Evolutionary conservation across 2,888 invertebrate species (phyloP).

Genomic region (Eudasyphora cyanicolor): DNA sequence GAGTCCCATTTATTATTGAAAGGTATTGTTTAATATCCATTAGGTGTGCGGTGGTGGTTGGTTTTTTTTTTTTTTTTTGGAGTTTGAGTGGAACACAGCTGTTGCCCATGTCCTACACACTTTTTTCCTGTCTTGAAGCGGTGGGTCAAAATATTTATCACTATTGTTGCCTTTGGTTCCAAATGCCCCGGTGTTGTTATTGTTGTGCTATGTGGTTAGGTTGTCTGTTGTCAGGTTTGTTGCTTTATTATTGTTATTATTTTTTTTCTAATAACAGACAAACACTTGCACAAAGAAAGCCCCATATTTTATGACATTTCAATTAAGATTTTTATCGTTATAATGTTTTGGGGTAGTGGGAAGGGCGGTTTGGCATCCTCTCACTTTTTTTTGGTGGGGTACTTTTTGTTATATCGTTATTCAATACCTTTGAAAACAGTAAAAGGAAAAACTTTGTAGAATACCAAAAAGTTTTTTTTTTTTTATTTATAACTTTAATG

Average conservation of each 20-base stretch:
- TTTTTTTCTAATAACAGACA: neutral
- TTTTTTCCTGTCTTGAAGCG: neutral
- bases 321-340: slow-evolving; percentile 57
- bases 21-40: slow-evolving; percentile 18
- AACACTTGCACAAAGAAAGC: slow-evolving; percentile 2
- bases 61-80: neutral
- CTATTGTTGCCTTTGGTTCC: neutral
- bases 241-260: neutral
- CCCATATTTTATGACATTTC: slow-evolving; percentile 41
- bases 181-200: neutral
- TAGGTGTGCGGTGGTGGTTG: neutral
- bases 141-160: slow-evolving; percentile 12
- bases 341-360: neutral
- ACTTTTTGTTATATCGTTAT: neutral
- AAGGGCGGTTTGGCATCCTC: too few species aligned
- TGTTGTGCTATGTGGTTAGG: neutral
- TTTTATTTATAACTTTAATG: neutral
- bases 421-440: neutral
- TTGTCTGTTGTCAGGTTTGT: neutral
- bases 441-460: neutral
- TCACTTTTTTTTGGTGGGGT: neutral
- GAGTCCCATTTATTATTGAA: slow-evolving; percentile 8
- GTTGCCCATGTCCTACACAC: slow-evolving; percentile 10
- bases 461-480: neutral
- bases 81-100: slow-evolving; percentile 1